Evolutionary conservation across 1,140 invertebrate species (phyloP).

Genomic region (Neotoxoptera formosana): DNA sequence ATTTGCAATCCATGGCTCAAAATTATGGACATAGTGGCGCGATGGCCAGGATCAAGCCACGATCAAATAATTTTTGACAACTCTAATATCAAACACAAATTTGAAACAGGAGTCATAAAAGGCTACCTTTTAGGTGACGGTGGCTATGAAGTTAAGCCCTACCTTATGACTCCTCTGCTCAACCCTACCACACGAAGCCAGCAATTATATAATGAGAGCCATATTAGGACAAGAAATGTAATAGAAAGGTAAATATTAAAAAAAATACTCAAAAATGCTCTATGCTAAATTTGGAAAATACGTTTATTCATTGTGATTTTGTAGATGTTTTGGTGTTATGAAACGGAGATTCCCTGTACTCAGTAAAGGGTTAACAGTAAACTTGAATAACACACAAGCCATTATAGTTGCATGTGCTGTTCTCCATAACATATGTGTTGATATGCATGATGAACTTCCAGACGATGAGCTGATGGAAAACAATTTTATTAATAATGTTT

Average conservation of each 20-base stretch:
- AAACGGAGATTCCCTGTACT: background rate
- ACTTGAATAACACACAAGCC: background rate
- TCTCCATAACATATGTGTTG: background rate
- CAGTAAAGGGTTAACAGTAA: background rate
- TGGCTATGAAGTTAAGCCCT: background rate
- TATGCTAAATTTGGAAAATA: background rate
- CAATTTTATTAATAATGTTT: background rate
- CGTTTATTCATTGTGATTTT: background rate
- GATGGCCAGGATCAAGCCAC: slow-evolving; percentile 41
- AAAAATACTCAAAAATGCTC: too few relatives aligned
- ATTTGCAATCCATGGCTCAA: slow-evolving; percentile 2
- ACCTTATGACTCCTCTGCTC: slow-evolving; percentile 38
- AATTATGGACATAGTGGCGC: slow-evolving; percentile 41
- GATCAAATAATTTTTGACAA: slow-evolving; percentile 40
- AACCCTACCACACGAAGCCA: background rate
- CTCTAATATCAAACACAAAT: slow-evolving; percentile 11
- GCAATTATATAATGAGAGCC: background rate
- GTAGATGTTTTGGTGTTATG: background rate
- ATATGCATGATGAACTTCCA: background rate
- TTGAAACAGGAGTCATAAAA: slow-evolving; percentile 26
- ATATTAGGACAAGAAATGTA: background rate
- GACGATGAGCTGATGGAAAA: background rate
- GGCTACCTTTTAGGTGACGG: background rate
- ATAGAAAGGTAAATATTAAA: slow-evolving; percentile 29
- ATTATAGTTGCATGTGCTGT: background rate